These are phyloP conservation scores for Diarsia brunnea DNA, from an alignment of 2,888 invertebrate genomes.

Conservation along the genomic window DNA sequence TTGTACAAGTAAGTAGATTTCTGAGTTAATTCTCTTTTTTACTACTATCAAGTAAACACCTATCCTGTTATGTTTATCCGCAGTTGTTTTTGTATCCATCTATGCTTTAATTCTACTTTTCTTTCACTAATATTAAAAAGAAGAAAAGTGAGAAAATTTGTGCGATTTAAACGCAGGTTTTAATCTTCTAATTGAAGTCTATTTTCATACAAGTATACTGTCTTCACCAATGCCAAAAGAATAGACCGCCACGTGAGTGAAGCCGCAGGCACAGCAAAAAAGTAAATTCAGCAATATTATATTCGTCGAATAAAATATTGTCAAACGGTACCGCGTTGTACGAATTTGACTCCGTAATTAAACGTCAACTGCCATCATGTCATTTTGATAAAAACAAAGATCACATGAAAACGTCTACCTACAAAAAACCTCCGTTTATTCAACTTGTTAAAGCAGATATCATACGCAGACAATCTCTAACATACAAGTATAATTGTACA, in stretches of 20 bases:
- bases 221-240: neutral
- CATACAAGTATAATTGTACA: neutral
- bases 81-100: neutral
- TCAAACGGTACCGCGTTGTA: slow-evolving; percentile 12
- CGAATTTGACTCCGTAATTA: slow-evolving; percentile 77
- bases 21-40: neutral
- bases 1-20: neutral
- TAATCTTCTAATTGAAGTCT: neutral
- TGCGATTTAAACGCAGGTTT: neutral
- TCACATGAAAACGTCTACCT: neutral
- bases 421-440: neutral
- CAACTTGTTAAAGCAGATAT: slow-evolving; percentile 16
- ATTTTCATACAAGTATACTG: neutral
- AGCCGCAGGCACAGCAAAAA: neutral
- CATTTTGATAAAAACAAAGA: slow-evolving; percentile 29
- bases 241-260: neutral
- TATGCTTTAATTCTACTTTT: neutral
- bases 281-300: slow-evolving; percentile 14
- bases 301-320: slow-evolving; percentile 3
- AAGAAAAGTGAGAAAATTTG: neutral
- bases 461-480: slow-evolving; percentile 14
- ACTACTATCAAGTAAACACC: neutral
- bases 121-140: neutral
- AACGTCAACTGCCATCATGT: slow-evolving; percentile 74
- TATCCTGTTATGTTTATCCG: too few species aligned